Percentiles rank a stretch among this genome's conserved stretches.
These are phyloP conservation scores for Nyctibius grandis DNA, from an alignment of 2,797 vertebrate species.

Conservation along the genomic window DNA sequence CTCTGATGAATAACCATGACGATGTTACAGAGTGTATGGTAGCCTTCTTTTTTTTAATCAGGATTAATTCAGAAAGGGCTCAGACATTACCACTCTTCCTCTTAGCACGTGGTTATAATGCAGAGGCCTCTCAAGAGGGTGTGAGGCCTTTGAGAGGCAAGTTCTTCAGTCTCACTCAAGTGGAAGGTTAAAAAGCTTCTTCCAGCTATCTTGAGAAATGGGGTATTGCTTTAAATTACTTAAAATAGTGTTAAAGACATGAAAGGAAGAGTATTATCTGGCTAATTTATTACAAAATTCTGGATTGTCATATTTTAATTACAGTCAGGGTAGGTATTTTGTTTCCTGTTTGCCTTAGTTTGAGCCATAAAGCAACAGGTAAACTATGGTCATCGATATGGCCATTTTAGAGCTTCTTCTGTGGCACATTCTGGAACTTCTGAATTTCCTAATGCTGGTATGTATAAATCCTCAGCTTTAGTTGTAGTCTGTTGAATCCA, in stretches of 20 bases:
- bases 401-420: neutral
- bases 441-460: neutral
- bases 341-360: neutral
- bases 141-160: neutral
- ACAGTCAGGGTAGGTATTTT: neutral
- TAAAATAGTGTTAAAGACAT: neutral
- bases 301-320: neutral
- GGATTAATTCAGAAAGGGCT: neutral
- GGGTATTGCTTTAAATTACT: neutral
- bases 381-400: neutral
- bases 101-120: neutral
- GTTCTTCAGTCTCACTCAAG: neutral
- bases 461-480: neutral
- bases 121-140: neutral
- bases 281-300: neutral
- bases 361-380: neutral
- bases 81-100: neutral
- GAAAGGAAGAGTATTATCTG: neutral
- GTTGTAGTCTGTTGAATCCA: neutral
- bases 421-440: neutral
- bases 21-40: rapidly evolving
- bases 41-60: neutral
- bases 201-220: neutral
- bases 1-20: rapidly evolving
- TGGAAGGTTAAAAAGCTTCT: neutral